Evolutionary conservation across 1,140 invertebrate species (phyloP).

Genomic region (Drosophila willistoni): DNA sequence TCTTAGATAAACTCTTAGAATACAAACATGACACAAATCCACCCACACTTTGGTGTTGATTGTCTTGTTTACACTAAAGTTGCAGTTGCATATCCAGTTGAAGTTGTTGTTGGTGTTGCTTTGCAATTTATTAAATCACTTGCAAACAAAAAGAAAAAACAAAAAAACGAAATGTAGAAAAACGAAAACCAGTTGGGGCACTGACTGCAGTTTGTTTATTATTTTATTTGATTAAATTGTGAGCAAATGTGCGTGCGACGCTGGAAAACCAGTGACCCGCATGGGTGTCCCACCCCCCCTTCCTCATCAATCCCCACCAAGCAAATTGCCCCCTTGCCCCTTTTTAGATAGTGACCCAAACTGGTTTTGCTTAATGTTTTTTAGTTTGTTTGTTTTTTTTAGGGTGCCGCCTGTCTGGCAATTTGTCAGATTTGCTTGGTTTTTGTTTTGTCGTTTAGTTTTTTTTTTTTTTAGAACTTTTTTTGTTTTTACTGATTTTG

Average conservation of each 20-base stretch:
- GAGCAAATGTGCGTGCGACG: conserved; percentile 74
- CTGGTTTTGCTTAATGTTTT: conserved; percentile 41
- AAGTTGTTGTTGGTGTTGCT: conserved; percentile 25
- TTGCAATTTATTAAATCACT: conserved; percentile 74
- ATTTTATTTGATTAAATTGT: conserved; percentile 75
- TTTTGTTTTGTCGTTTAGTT: conserved; percentile 22
- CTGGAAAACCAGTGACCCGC: conserved; percentile 76
- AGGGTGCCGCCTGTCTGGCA: conserved; percentile 66
- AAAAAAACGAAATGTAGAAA: background rate
- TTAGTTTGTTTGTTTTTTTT: conserved; percentile 2
- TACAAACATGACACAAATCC: conserved; percentile 38
- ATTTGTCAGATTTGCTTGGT: conserved; percentile 46
- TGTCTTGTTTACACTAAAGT: conserved; percentile 75
- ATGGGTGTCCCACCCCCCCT: conserved; percentile 37
- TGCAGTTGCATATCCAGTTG: conserved; percentile 45
- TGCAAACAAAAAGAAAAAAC: conserved; percentile 43
- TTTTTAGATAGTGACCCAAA: conserved; percentile 21
- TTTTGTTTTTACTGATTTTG: conserved; percentile 57
- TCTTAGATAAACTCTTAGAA: conserved; percentile 72
- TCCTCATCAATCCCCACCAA: no score
- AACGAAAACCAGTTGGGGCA: conserved; percentile 56
- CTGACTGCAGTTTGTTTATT: conserved; percentile 49
- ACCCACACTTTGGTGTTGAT: conserved; percentile 60
- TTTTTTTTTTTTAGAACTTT: conserved; percentile 42
- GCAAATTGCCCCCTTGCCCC: background rate